A percentile compares a stretch with the other conserved stretches of the same genome.
phyloP scores from a whole-genome alignment of 2,797 vertebrate genomes.

The Acrossocheilus fasciatus region DNA sequence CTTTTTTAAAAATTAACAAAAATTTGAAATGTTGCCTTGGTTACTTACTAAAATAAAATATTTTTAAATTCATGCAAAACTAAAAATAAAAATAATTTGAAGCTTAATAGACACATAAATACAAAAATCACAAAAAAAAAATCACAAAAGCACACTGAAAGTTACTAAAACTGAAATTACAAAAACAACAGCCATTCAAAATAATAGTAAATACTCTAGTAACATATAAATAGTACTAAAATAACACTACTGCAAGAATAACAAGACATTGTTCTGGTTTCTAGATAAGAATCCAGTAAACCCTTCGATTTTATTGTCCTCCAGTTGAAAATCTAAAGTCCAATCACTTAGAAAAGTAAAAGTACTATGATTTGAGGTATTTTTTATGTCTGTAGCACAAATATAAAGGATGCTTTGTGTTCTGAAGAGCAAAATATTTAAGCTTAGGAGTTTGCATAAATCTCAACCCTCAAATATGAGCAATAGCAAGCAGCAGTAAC shows the following conservation, averaged over 20 bases:
- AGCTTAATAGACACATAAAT: background rate
- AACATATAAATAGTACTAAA: background rate
- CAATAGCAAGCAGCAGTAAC: background rate
- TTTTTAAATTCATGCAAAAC: background rate
- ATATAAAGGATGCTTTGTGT: background rate
- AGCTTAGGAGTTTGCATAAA: no score
- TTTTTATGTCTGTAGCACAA: background rate
- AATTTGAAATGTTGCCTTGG: background rate
- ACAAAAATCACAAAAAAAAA: background rate
- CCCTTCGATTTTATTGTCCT: background rate
- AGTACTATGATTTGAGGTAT: background rate
- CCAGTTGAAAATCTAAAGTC: background rate
- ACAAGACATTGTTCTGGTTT: background rate
- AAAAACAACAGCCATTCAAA: background rate
- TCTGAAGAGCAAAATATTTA: background rate
- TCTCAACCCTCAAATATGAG: background rate
- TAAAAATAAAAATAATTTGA: background rate
- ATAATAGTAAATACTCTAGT: background rate
- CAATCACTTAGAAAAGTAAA: background rate
- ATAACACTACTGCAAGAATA: background rate
- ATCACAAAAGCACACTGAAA: background rate
- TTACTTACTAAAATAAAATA: background rate
- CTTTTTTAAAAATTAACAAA: no score
- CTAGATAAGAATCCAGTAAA: background rate
- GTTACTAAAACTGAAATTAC: background rate